A percentile compares a stretch with the other conserved stretches of the same genome.
Conservation (phyloP, 2,113 vertebrate genomes). For the Turnix velox region DNA sequence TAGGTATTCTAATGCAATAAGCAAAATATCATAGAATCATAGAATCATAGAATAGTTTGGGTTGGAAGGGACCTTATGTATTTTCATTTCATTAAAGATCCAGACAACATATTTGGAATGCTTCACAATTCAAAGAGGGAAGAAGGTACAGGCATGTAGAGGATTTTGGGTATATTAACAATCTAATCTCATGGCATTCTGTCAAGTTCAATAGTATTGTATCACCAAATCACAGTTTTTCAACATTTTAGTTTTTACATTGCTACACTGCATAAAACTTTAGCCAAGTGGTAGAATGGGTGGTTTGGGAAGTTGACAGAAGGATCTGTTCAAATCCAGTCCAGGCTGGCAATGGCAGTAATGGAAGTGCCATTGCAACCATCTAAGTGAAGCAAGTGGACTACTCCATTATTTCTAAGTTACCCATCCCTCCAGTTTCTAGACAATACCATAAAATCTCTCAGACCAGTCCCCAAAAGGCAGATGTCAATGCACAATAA, state of each 20-base stretch:
- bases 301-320: background rate
- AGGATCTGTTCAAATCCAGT: background rate
- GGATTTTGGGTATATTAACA: background rate
- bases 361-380: background rate
- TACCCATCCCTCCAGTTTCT: background rate
- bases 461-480: background rate
- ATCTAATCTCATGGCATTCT: background rate
- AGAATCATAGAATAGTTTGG: too few relatives aligned
- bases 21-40: too few relatives aligned
- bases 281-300: background rate
- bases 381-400: background rate
- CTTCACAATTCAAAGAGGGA: background rate
- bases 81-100: background rate
- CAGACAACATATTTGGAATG: background rate
- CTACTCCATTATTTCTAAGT: background rate
- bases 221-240: background rate
- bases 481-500: background rate
- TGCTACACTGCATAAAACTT: background rate
- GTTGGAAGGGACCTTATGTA: too few relatives aligned
- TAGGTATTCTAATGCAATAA: background rate
- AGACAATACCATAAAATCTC: background rate
- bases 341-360: background rate
- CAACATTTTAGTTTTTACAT: background rate
- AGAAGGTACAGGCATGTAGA: background rate
- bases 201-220: background rate